A percentile compares a stretch with the other conserved stretches of the same genome.
Conservation (phyloP, 2,888 invertebrate genomes). For the Platycheirus rosarum region DNA sequence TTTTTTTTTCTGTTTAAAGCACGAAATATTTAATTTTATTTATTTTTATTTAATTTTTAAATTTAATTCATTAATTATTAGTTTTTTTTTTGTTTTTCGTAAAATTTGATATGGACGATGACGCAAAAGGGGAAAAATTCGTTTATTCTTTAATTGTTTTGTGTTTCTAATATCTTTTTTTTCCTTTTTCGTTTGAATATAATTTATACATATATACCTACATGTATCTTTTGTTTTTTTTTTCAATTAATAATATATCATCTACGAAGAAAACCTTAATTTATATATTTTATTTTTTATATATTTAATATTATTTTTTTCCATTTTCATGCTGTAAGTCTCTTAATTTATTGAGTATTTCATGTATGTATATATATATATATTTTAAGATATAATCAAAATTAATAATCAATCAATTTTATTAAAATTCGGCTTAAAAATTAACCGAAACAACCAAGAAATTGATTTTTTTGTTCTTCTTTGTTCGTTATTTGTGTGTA, state of each 20-base stretch:
- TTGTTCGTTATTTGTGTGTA: conserved; percentile 14
- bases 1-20: conserved; percentile 39
- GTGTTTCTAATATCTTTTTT: conserved; percentile 33
- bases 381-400: conserved; percentile 6
- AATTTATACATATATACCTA: conserved; percentile 45
- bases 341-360: conserved; percentile 71
- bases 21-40: conserved; percentile 52
- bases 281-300: conserved; percentile 16
- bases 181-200: conserved; percentile 63
- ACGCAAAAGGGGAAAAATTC: conserved; percentile 73
- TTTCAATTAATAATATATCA: conserved; percentile 44
- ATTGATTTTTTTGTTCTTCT: conserved; percentile 13
- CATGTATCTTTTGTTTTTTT: conserved; percentile 15
- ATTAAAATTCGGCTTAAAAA: conserved; percentile 54
- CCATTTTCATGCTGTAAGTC: conserved; percentile 56
- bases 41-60: conserved; percentile 22
- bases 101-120: conserved; percentile 74
- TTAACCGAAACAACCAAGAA: conserved; percentile 55
- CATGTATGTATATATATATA: conserved; percentile 9
- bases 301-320: conserved; percentile 13
- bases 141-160: conserved; percentile 62
- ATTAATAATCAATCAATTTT: conserved; percentile 66
- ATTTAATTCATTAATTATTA: conserved; percentile 30
- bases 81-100: conserved; percentile 53
- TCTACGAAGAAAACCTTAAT: conserved; percentile 66